phyloP scores from a whole-genome alignment of 2,113 vertebrate species.

The Chamaea fasciata region DNA sequence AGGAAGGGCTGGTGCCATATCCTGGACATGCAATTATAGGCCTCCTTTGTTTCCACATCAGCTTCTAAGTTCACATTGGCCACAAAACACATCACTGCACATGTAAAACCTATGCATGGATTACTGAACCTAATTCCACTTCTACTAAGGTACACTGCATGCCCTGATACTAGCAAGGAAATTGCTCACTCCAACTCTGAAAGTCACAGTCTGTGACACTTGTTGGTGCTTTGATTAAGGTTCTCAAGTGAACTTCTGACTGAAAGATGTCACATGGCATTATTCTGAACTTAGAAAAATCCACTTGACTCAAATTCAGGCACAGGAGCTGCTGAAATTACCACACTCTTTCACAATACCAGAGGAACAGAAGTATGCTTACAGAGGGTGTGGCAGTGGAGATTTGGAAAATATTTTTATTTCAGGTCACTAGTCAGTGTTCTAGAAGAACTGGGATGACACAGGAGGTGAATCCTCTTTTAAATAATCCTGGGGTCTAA shows the following conservation, averaged over 20 bases:
- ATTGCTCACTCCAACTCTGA: background rate
- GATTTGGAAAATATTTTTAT: background rate
- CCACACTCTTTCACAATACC: background rate
- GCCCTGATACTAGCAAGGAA: fast-evolving
- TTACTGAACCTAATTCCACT: background rate
- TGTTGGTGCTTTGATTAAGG: background rate
- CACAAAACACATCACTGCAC: background rate
- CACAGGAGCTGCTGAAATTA: background rate
- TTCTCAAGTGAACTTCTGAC: background rate
- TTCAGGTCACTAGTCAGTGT: background rate
- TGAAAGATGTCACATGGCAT: background rate
- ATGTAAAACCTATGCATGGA: fast-evolving
- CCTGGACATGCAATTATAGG: fast-evolving
- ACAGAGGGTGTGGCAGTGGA: fast-evolving
- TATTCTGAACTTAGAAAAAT: background rate
- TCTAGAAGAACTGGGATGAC: background rate
- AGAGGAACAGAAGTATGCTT: background rate
- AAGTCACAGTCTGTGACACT: background rate
- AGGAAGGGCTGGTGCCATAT: background rate
- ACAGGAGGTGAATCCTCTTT: background rate
- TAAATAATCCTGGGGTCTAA: background rate
- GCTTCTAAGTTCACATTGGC: background rate
- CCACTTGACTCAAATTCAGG: background rate
- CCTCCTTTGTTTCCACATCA: background rate
- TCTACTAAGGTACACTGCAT: background rate